phyloP scores from a whole-genome alignment of 2,113 vertebrate species.

The Cricetomys ansorgei region DNA sequence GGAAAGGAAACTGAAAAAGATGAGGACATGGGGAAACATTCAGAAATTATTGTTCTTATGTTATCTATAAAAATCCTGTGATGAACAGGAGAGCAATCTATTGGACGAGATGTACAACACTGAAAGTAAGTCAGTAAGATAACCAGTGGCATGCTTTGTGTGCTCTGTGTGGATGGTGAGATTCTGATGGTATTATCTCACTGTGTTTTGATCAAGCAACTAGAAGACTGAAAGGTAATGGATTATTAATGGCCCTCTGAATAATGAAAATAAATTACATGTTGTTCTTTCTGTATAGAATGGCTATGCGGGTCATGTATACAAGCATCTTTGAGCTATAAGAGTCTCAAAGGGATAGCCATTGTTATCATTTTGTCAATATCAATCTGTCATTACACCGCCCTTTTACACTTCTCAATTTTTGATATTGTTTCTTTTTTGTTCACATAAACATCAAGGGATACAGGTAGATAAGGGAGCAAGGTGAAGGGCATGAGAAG shows the following conservation, averaged over 20 bases:
- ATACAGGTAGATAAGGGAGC: background rate
- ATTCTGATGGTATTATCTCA: background rate
- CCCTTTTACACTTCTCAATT: background rate
- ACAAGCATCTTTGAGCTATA: background rate
- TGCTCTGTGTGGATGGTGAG: background rate
- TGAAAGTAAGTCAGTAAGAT: slow-evolving; percentile 52
- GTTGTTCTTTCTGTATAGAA: background rate
- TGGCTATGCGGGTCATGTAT: background rate
- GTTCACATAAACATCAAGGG: background rate
- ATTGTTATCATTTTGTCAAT: slow-evolving; percentile 23
- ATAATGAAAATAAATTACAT: slow-evolving; percentile 1
- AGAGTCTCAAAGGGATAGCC: background rate
- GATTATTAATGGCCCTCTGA: slow-evolving; percentile 36
- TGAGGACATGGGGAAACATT: background rate
- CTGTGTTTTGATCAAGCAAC: background rate
- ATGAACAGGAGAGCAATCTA: background rate
- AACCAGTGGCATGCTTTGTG: slow-evolving; percentile 37
- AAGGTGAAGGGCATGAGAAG: background rate
- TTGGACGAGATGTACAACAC: background rate
- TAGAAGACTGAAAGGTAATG: slow-evolving; percentile 22
- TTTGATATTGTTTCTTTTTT: background rate
- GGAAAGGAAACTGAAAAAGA: slow-evolving; percentile 16
- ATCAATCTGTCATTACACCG: background rate
- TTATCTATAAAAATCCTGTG: background rate
- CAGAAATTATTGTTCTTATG: background rate